Evolutionary conservation across 2,888 invertebrate species (phyloP).

Genomic region (Papilio elwesi): DNA sequence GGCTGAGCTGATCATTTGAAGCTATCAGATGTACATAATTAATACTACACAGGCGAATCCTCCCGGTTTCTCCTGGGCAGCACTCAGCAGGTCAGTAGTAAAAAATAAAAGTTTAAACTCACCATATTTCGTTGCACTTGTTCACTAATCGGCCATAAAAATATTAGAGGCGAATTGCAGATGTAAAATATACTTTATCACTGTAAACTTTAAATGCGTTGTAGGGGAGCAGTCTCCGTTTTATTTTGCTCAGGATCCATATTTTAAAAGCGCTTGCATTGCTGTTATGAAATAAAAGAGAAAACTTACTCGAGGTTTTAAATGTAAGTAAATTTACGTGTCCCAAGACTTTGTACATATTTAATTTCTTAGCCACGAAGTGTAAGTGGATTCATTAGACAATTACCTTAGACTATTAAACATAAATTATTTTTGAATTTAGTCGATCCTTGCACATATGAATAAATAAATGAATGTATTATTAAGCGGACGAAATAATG

Average conservation of each 20-base stretch:
- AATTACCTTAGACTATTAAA: neutral
- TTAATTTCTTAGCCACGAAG: constrained; percentile 1
- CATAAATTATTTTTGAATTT: no score
- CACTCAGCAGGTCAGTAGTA: no score
- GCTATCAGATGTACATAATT: no score
- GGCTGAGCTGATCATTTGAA: no score
- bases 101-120: neutral
- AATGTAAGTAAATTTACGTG: constrained; percentile 3
- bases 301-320: constrained; percentile 2
- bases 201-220: constrained; percentile 13
- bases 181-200: constrained; percentile 8
- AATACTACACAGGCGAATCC: no score
- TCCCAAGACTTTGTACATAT: neutral
- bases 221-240: neutral
- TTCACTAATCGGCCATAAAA: neutral
- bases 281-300: constrained; percentile 6
- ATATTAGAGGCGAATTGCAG: constrained; percentile 6
- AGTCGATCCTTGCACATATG: no score
- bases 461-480: no score
- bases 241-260: constrained; percentile 13
- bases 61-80: no score
- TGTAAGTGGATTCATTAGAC: neutral
- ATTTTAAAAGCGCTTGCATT: constrained; percentile 8
- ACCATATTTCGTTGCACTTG: neutral
- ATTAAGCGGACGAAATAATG: no score